Evolutionary conservation across 2,797 vertebrate species (phyloP).

Genomic region (Gallirallus australis): DNA sequence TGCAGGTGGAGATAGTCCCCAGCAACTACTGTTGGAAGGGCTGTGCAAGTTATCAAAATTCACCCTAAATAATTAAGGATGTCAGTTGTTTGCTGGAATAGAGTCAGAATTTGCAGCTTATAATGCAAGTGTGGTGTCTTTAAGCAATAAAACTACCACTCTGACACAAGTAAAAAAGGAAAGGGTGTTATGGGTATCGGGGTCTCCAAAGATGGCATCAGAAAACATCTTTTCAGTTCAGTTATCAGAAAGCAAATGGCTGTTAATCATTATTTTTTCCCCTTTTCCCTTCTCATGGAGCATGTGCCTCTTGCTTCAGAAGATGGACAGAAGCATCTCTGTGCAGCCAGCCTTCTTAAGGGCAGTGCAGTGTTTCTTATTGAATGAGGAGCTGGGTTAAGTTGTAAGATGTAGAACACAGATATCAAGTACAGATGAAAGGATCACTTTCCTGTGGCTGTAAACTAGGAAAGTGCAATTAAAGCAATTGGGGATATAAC

Average conservation of each 20-base stretch:
- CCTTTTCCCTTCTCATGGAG: accelerated
- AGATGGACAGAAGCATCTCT: not conserved
- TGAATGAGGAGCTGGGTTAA: not conserved
- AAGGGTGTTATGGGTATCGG: not conserved
- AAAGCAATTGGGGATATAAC: not conserved
- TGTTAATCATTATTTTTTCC: not conserved
- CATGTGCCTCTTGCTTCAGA: not conserved
- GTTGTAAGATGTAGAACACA: not conserved
- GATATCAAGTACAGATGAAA: not conserved
- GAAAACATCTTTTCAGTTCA: not conserved
- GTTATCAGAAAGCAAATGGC: not conserved
- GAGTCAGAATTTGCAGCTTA: not conserved
- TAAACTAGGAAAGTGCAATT: not conserved
- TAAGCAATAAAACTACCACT: not conserved
- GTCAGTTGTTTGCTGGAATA: not conserved
- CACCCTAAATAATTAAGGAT: not conserved
- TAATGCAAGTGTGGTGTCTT: not conserved
- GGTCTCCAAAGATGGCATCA: not conserved
- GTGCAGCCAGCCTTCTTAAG: not conserved
- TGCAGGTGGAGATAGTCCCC: not conserved
- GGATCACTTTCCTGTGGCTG: not conserved
- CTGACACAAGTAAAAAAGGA: not conserved
- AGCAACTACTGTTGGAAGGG: not conserved
- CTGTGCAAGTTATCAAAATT: not conserved
- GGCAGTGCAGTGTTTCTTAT: not conserved